Evolutionary conservation across 2,113 vertebrate genomes (phyloP).

Genomic region (Ictalurus furcatus): DNA sequence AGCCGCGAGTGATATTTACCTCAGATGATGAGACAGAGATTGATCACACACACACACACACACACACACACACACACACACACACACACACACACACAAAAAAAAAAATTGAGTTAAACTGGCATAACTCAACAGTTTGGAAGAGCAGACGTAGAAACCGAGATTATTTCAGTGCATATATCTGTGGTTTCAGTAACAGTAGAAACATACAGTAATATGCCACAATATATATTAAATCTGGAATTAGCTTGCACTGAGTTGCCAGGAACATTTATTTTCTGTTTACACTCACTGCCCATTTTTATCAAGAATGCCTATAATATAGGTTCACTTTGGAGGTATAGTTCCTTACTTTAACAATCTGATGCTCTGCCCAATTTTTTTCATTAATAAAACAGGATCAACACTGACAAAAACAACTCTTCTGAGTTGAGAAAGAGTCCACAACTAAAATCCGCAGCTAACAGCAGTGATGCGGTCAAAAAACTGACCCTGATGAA

Average conservation of each 20-base stretch:
- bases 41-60: no score
- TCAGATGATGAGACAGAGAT: no score
- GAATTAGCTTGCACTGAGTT: neutral
- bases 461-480: neutral
- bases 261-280: neutral
- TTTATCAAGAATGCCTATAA: neutral
- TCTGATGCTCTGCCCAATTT: neutral
- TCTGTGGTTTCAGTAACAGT: neutral
- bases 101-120: no score
- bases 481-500: neutral
- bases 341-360: neutral
- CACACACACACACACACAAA: no score
- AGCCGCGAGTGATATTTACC: no score
- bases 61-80: no score
- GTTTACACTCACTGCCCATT: neutral
- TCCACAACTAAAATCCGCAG: neutral
- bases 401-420: neutral
- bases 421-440: neutral
- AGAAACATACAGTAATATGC: neutral
- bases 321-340: neutral
- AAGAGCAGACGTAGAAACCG: neutral
- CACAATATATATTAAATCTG: neutral
- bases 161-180: neutral
- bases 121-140: no score
- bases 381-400: neutral